Base-by-base conservation (phyloP, 2,888 invertebrate species). In the Amphiduros pacificus region DNA sequence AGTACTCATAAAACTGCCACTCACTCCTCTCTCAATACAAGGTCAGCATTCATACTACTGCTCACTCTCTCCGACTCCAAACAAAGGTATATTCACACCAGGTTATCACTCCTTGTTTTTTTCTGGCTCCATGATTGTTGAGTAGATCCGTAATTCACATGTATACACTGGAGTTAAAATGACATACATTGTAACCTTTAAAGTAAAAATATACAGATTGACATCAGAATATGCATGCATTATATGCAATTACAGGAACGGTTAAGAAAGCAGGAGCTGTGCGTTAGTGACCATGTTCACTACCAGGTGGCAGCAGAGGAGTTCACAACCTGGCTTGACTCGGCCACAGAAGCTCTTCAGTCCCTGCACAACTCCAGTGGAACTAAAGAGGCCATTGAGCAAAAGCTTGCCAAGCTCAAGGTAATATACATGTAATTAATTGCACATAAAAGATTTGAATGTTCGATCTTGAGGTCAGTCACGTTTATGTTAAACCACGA, bases 1-100 rank as follows among this genome's bases (percentile, higher is more conserved):
- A n/a, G n/a, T n/a, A n/a, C n/a, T 95, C 95, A 0, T n/a, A n/a
- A n/a, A 94, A 94, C 81, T 96, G 96, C 77, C 95, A 94, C 78
- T 91, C 94, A 0, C 84, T 96, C 52, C 83, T 96, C 44, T 92
- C 94, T 0, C 82, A 94, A 58, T 93, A 95, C 24, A 96, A 96
- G 83, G 96, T 58, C 17, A 11, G 36, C 17, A 36, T 17, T 36
- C 11, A 11, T n/a, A n/a, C n/a, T n/a, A n/a, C n/a, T n/a, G n/a
- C n/a, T n/a, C n/a, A n/a, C n/a, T n/a, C n/a, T n/a, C n/a, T n/a
- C n/a, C n/a, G n/a, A n/a, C n/a, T n/a, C n/a, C n/a, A n/a, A n/a
- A n/a, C n/a, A n/a, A n/a, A n/a, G n/a, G n/a, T n/a, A n/a, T n/a
- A n/a, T n/a, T n/a, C n/a, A n/a, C n/a, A n/a, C n/a, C n/a, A n/a